A percentile compares a stretch with the other conserved stretches of the same genome.
Evolutionary conservation across 1,140 invertebrate species (phyloP).

Genomic region (Pectinophora gossypiella): DNA sequence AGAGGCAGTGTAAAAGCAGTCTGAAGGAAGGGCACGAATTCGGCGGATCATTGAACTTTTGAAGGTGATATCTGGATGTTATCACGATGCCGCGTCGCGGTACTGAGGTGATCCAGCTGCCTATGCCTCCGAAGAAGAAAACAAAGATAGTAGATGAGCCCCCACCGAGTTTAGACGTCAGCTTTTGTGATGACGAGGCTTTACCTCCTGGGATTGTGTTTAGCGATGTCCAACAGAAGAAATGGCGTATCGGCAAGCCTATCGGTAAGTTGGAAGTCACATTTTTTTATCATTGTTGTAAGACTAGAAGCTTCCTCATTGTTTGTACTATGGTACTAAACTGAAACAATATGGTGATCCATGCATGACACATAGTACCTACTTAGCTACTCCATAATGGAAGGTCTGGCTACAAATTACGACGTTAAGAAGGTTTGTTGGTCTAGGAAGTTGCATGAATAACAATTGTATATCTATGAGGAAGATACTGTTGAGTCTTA

Average conservation of each 20-base stretch:
- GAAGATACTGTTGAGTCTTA: too few relatives aligned
- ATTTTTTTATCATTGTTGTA: too few relatives aligned
- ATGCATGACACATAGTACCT: too few relatives aligned
- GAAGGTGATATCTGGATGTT: slow-evolving; percentile 21
- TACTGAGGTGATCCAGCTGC: slow-evolving; percentile 37
- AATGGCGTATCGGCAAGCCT: slow-evolving; percentile 91
- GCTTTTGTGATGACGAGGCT: slow-evolving; percentile 61
- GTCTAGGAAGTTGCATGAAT: too few relatives aligned
- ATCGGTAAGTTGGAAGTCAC: slow-evolving; percentile 77
- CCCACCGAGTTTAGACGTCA: slow-evolving; percentile 44
- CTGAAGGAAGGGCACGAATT: background rate
- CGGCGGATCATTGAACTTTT: slow-evolving; percentile 8
- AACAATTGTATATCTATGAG: too few relatives aligned
- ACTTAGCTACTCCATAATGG: too few relatives aligned
- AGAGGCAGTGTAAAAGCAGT: background rate
- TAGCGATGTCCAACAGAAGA: slow-evolving; percentile 85
- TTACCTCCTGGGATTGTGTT: slow-evolving; percentile 82
- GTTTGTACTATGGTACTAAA: too few relatives aligned
- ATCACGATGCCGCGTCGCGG: slow-evolving; percentile 52
- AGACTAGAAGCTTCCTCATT: too few relatives aligned
- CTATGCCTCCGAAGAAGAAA: slow-evolving; percentile 50
- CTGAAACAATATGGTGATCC: too few relatives aligned
- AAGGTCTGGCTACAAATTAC: too few relatives aligned
- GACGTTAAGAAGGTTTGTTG: too few relatives aligned
- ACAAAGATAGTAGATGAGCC: slow-evolving; percentile 40